Evolutionary conservation across 1,140 invertebrate genomes (phyloP), one percentile per base, ranked within the genome.

Genomic region (Idris sp.): DNA sequence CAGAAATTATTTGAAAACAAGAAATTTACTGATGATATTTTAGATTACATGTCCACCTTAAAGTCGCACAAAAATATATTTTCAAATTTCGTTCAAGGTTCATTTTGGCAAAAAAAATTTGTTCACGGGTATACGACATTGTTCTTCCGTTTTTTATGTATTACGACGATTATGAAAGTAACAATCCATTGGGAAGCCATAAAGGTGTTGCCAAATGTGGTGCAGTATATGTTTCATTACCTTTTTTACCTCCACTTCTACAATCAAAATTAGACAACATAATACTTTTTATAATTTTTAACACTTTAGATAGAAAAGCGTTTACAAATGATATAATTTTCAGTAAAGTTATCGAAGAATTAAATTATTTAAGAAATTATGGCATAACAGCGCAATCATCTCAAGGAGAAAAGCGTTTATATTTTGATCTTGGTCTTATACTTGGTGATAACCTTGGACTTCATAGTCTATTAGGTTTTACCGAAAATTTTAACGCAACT

Each of bases 391-490:
- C 11, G 9, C 4, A 5, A 25, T 8, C 8, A 14, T 8, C 33
- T 2, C 13, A 2, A 4, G 10, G 33, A 14, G 10, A 2, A 13
- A 10, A 35, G 8, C 2, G 15, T 14, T 4, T 35, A 14, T 35
- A 35, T 35, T 35, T 35, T 35, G 33, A 2, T 13, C 4, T 35
- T 14, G 10, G 33, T 3, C 40, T 76, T 30, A 54, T 83, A 36
- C 22, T 74, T 13, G 83, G 78, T 4, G 81, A 84, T 69, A 84
- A 84, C 58, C 44, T 83, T 1, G 36, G 36, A 18, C 1, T 40
- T 2, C 36, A 40, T 10, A 1, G 1, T 1, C 18, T 40, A 2
- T 10, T 40, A 1, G 36, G 36, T 2, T 18, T 19, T 1, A n/a
- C 9, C 1, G 36, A 40, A 19, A 40, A 16, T 40, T 41, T 41